Evolutionary conservation across 2,113 vertebrate species (phyloP), one percentile per base, ranked within the genome.

Genomic region (Numida meleagris): DNA sequence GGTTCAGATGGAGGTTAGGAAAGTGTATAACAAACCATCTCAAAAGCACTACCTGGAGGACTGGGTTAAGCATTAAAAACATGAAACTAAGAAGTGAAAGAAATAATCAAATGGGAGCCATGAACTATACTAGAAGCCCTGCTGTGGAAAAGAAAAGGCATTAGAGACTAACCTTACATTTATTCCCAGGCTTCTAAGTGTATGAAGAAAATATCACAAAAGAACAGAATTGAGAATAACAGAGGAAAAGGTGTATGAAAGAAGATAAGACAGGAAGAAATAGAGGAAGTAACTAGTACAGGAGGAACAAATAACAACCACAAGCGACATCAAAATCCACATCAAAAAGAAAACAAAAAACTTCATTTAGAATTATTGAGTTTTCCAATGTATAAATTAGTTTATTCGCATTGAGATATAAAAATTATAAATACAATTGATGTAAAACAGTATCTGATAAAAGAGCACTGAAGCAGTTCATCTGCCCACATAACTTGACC

Each of bases 361-460:
- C 6, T 16, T 48, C 14, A 34, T 38, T 71, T 24, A 78, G 55
- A 94, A 77, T 57, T 31, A 36, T 42, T 27, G 36, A 31, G 23
- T 72, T 85, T 94, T 90, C 65, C 61, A 75, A 86, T 95, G 92
- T 94, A 97, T 96, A 97, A 98, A 97, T 97, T 94, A 97, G 75
- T 97, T 98, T 97, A 97, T 97, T 98, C 94, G 86, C 80, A 74
- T 89, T 95, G 88, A 92, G 46, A 93, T 97, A 98, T 72, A 97
- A 98, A 98, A 97, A 82, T 89, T 97, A 95, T 97, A 98, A 97
- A 97, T 97, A 98, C 82, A 95, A 95, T 68, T 91, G 12, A 75
- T 81, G 82, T 95, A 94, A 95, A 97, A 95, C 86, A 63, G 36
- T 51, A 82, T 66, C 65, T 62, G 58, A 74, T 87, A 89, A 95